Conservation (phyloP, 2,888 invertebrate genomes). For the Trichopria drosophilae region DNA sequence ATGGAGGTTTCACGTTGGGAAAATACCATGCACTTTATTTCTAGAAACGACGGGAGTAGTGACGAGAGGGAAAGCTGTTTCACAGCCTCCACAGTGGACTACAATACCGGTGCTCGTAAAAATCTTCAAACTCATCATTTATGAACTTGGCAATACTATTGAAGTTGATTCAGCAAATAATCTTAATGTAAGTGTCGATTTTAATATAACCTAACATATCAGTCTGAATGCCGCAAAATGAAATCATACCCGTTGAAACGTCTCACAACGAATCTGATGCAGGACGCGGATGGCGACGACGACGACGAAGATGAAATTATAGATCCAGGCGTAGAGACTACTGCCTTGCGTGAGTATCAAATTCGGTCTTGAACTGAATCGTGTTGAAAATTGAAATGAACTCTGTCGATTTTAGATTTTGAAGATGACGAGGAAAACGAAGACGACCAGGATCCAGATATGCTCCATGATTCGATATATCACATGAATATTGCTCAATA, state of each 20-base stretch:
- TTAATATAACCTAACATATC: neutral
- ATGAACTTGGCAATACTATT: constrained; percentile 65
- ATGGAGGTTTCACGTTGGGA: too few species aligned
- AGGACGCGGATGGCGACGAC: constrained; percentile 57
- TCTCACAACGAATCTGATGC: constrained; percentile 49
- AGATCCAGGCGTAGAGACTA: constrained; percentile 47
- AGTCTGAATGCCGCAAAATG: constrained; percentile 5
- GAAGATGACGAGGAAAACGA: constrained; percentile 49
- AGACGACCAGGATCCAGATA: constrained; percentile 63
- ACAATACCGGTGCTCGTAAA: constrained; percentile 70
- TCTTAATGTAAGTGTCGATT: neutral
- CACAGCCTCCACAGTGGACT: constrained; percentile 62
- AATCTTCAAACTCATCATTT: constrained; percentile 71
- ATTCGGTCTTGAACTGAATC: neutral
- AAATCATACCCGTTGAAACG: too few species aligned
- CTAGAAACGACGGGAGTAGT: too few species aligned
- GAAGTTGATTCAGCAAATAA: constrained; percentile 55
- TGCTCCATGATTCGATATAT: constrained; percentile 66
- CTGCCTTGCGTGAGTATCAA: constrained; percentile 41
- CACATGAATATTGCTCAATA: constrained; percentile 67
- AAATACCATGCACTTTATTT: too few species aligned
- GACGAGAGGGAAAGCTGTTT: constrained; percentile 60
- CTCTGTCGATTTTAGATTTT: constrained; percentile 22
- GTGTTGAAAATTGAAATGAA: neutral
- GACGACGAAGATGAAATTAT: constrained; percentile 43